A percentile compares a stretch with the other conserved stretches of the same genome.
These are phyloP conservation scores for Aphaenogaster floridana DNA, from an alignment of 1,140 invertebrate species.

Conservation along the genomic window DNA sequence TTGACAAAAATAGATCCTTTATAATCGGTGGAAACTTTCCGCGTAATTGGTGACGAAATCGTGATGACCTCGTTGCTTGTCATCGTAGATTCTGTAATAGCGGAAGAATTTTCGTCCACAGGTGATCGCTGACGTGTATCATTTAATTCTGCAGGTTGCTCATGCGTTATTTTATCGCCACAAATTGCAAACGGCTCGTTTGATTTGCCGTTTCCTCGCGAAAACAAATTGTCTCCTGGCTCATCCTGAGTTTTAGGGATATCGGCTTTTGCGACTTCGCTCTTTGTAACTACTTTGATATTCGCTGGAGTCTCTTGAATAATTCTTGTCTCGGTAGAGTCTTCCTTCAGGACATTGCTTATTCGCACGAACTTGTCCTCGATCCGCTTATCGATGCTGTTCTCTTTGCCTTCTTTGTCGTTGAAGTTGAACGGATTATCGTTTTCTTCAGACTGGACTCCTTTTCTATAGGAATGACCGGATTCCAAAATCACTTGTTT, in stretches of 20 bases:
- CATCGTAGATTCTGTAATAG: neutral
- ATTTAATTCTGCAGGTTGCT: neutral
- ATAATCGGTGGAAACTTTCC: neutral
- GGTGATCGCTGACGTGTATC: neutral
- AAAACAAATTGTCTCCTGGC: constrained; percentile 4
- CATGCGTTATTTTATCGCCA: neutral
- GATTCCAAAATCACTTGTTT: constrained; percentile 42
- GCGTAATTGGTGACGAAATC: neutral
- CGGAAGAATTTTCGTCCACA: neutral
- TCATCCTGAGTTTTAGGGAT: constrained; percentile 11
- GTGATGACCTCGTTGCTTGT: neutral
- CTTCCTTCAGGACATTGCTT: constrained; percentile 71
- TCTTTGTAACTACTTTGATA: constrained; percentile 20
- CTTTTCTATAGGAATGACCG: neutral
- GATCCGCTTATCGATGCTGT: constrained; percentile 73
- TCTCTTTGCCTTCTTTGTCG: constrained; percentile 33
- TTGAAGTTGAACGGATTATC: constrained; percentile 59
- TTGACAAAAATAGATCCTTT: neutral
- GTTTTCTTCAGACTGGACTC: neutral
- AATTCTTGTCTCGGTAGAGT: constrained; percentile 18
- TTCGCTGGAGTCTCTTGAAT: constrained; percentile 19
- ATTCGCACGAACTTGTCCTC: constrained; percentile 76
- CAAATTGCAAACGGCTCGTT: neutral
- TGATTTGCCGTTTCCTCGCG: neutral
- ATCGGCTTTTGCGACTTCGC: neutral